Percentiles rank a stretch among this genome's conserved stretches.
Evolutionary conservation across 2,888 invertebrate species (phyloP).

Genomic region (Scaeva pyrastri): DNA sequence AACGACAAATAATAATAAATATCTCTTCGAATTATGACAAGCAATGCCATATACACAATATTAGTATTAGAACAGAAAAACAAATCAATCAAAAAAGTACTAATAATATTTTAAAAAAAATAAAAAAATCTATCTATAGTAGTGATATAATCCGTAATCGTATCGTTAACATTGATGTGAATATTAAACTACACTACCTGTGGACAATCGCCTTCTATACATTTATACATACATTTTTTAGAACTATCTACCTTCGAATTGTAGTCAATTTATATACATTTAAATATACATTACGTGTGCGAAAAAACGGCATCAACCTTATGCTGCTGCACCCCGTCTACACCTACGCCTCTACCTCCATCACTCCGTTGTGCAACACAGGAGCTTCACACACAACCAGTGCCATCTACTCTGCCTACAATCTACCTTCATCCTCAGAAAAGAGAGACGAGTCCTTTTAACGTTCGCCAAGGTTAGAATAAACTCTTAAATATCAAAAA

Average conservation of each 20-base stretch:
- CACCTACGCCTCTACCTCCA: conserved; percentile 72
- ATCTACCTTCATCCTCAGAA: conserved; percentile 71
- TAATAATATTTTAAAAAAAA: conserved; percentile 60
- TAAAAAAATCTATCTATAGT: conserved; percentile 47
- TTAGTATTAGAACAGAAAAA: conserved; percentile 57
- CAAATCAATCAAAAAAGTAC: conserved; percentile 46
- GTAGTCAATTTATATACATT: conserved; percentile 74
- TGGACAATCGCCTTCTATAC: conserved; percentile 76
- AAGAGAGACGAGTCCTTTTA: conserved; percentile 77
- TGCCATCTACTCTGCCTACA: conserved; percentile 73
- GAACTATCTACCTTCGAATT: conserved; percentile 74
- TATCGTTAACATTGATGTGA: conserved; percentile 74
- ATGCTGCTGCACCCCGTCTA: conserved; percentile 69
- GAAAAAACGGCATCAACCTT: conserved; percentile 60
- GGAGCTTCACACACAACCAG: conserved; percentile 71
- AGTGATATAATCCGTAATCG: conserved; percentile 73
- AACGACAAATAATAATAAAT: conserved; percentile 71
- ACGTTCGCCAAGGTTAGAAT: conserved; percentile 79
- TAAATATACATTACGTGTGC: conserved; percentile 63
- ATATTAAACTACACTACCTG: conserved; percentile 73
- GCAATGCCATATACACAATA: conserved; percentile 82
- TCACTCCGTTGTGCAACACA: conserved; percentile 66
- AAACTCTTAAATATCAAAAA: conserved; percentile 59
- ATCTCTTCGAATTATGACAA: conserved; percentile 78
- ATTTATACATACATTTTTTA: conserved; percentile 71